These are phyloP conservation scores for Calameuta filiformis DNA, from an alignment of 2,888 invertebrate species.

Conservation along the genomic window DNA sequence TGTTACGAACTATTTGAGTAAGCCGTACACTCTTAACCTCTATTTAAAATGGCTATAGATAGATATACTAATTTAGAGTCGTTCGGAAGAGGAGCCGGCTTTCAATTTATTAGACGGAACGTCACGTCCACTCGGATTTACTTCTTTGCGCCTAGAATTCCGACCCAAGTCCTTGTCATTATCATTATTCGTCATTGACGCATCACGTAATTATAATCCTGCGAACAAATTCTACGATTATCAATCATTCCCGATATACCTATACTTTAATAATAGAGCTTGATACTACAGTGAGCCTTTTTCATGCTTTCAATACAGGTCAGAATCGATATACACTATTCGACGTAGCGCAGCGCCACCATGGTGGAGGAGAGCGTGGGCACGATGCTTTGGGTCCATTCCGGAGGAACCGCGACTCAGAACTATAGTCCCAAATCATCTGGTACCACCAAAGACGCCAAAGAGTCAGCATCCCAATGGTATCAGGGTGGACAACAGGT, in stretches of 20 bases:
- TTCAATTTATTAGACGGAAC: not conserved
- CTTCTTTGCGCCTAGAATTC: not conserved
- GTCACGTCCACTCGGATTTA: not conserved
- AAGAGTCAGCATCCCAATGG: constrained; percentile 86
- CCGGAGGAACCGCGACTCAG: constrained; percentile 78
- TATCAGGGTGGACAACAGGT: constrained; percentile 79
- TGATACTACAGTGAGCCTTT: not conserved
- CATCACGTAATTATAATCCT: not conserved
- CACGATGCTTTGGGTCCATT: constrained; percentile 67
- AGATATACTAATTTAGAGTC: not conserved
- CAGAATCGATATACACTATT: constrained; percentile 90
- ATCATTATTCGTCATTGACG: not conserved
- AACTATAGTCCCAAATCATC: constrained; percentile 85
- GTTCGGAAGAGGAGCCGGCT: not conserved
- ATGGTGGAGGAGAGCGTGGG: constrained; percentile 75
- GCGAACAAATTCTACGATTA: not conserved
- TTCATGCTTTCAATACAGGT: constrained; percentile 54
- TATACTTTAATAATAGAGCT: not conserved
- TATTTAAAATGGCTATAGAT: not conserved
- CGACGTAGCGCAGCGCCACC: constrained; percentile 79
- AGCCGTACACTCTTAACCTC: not conserved
- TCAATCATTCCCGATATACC: not conserved
- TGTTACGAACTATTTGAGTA: not conserved
- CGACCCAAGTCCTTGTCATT: not conserved
- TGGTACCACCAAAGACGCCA: constrained; percentile 84